Evolutionary conservation across 2,797 vertebrate species (phyloP), one percentile per base, ranked within the genome.

Genomic region (Hemibagrus guttatus): DNA sequence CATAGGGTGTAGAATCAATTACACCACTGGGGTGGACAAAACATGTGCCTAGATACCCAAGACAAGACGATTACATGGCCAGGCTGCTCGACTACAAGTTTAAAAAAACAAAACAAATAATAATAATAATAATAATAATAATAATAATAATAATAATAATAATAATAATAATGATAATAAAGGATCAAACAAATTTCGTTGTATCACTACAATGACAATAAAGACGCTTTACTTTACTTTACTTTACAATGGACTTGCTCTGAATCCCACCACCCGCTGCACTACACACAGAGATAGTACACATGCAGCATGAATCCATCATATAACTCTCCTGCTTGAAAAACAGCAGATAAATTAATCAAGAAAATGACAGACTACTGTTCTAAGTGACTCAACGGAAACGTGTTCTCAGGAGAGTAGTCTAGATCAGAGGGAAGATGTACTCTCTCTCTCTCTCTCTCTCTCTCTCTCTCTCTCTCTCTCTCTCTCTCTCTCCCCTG

Each of bases 1-100:
- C 28, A 71, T 39, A 71, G 52, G 79, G 49, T 71, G 31, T 56
- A 71, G 52, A 83, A 83, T 83, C 52, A 71, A 69, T 71, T 83
- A 46, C 35, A 63, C 23, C 79, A 63, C 56, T 11, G 1, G 35
- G 35, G 13, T 80, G 58, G 78, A 61, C 56, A 39, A 61, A n/a
- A 42, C 78, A 61, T n/a, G 78, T 81, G 35, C 14, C 39, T 6
- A 61, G 78, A 21, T 12, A 61, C 56, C 78, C 23, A 3, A 23
- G 31, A 59, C 76, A 79, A 35, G 9, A 39, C 7, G 26, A 56
- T 78, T 56, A 56, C 52, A 31, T 56, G n/a, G 0, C 7, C 74
- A 76, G 2, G 16, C 35, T 39, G 35, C 4, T 39, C 35, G 35
- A 39, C 35, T 39, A 39, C 35, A 39, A 39, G 35, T 39, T 39